Conservation (phyloP, 2,797 vertebrate species). For the Phrynocephalus vlangalii region DNA sequence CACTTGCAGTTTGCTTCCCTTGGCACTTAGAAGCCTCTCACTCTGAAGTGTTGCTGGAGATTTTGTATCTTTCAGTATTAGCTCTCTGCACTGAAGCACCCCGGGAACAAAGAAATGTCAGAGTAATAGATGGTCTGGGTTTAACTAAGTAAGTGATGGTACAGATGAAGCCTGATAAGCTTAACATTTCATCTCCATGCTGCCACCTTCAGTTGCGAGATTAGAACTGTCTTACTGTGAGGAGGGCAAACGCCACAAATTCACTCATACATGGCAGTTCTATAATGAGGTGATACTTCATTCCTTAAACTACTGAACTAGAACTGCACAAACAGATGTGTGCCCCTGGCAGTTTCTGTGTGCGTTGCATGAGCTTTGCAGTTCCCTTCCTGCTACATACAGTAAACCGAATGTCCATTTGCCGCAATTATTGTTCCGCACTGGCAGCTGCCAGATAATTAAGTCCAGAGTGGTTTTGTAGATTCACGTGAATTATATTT, state of each 20-base stretch:
- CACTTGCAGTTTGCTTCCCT: slow-evolving; percentile 34
- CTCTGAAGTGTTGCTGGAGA: slow-evolving; percentile 54
- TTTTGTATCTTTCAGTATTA: slow-evolving; percentile 59
- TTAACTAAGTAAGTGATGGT: slow-evolving; percentile 73
- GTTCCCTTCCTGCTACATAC: slow-evolving; percentile 22
- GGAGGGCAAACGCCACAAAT: slow-evolving; percentile 70
- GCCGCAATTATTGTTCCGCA: slow-evolving; percentile 27
- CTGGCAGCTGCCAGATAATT: slow-evolving; percentile 23
- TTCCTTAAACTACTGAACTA: slow-evolving; percentile 76
- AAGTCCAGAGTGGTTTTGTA: not conserved
- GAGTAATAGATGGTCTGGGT: slow-evolving; percentile 72
- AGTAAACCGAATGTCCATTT: not conserved
- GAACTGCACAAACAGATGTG: slow-evolving; percentile 72
- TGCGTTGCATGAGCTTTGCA: not conserved
- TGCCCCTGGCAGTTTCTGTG: slow-evolving; percentile 56
- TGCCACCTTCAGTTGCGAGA: slow-evolving; percentile 51
- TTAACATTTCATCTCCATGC: slow-evolving; percentile 63
- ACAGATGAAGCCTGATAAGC: slow-evolving; percentile 66
- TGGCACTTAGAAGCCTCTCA: slow-evolving; percentile 1
- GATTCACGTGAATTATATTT: slow-evolving; percentile 1
- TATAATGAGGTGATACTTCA: slow-evolving; percentile 80
- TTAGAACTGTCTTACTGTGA: slow-evolving; percentile 67
- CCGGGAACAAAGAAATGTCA: slow-evolving; percentile 75
- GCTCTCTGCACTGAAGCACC: slow-evolving; percentile 61
- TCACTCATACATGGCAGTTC: slow-evolving; percentile 75